phyloP scores from a whole-genome alignment of 1,140 invertebrate genomes.

The Drosophila mayri region DNA sequence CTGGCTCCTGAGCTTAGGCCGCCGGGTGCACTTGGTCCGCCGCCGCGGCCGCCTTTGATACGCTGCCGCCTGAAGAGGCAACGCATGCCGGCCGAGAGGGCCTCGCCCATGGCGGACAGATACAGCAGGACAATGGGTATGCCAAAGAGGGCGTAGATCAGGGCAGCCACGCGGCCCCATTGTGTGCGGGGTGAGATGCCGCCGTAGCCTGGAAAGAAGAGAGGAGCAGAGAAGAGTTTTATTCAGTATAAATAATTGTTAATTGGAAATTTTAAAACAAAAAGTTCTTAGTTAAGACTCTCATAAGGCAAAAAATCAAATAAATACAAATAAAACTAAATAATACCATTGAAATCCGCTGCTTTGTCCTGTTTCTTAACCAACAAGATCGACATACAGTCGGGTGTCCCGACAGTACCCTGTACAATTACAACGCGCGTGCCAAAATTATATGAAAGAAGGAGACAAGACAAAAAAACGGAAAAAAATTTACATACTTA shows the following conservation, averaged over 20 bases:
- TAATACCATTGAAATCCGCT: background rate
- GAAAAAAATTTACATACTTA: too few relatives aligned
- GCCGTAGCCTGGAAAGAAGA: conserved; percentile 92
- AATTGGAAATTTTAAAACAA: too few relatives aligned
- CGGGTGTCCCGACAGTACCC: too few relatives aligned
- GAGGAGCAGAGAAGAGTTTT: background rate
- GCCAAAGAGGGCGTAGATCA: conserved; percentile 94
- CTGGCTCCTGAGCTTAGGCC: conserved; percentile 13
- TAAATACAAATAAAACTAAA: too few relatives aligned
- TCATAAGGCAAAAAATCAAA: too few relatives aligned
- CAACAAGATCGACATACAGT: too few relatives aligned
- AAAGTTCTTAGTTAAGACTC: too few relatives aligned
- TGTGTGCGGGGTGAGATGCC: conserved; percentile 95
- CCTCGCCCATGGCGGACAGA: conserved; percentile 93
- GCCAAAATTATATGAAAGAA: too few relatives aligned
- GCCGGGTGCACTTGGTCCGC: conserved; percentile 10
- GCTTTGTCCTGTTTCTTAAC: background rate
- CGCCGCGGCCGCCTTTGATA: conserved; percentile 42
- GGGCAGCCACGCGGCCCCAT: conserved; percentile 93
- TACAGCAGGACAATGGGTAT: conserved; percentile 96
- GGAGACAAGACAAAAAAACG: too few relatives aligned
- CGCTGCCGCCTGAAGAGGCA: conserved; percentile 79
- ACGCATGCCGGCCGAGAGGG: conserved; percentile 86
- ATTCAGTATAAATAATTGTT: background rate
- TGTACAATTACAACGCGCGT: too few relatives aligned